These are phyloP conservation scores for Triplophysa bombifrons DNA, from an alignment of 2,797 vertebrate genomes.

Conservation along the genomic window DNA sequence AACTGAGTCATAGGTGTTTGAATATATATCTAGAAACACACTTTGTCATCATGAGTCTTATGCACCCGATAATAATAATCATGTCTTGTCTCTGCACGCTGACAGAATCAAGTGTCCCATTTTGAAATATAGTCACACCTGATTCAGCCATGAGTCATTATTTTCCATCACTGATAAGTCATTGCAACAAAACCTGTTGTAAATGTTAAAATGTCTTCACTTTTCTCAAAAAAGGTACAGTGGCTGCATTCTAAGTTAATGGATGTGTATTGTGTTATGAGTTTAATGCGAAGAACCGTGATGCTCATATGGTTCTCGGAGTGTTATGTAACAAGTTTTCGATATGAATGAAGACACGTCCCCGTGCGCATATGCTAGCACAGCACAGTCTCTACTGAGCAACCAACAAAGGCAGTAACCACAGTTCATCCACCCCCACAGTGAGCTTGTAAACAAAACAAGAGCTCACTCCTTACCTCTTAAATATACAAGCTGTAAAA, in stretches of 20 bases:
- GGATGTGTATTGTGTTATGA: neutral
- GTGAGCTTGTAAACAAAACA: conserved; percentile 77
- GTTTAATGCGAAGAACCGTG: neutral
- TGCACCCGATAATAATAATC: neutral
- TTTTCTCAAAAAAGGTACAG: conserved; percentile 21
- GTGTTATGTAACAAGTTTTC: conserved; percentile 31
- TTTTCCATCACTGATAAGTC: conserved; percentile 24
- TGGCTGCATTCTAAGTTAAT: neutral
- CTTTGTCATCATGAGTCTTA: conserved; percentile 27
- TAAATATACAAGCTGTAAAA: conserved; percentile 66
- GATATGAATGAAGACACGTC: conserved; percentile 27
- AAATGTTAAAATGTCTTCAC: conserved; percentile 12
- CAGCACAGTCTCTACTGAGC: conserved; percentile 63
- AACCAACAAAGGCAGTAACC: conserved; percentile 69
- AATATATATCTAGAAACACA: conserved; percentile 35
- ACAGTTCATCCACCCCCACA: conserved; percentile 77
- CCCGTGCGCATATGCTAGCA: conserved; percentile 56
- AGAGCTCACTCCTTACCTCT: conserved; percentile 69
- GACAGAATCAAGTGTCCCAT: conserved; percentile 27
- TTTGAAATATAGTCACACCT: conserved; percentile 27
- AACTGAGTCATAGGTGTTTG: conserved; percentile 28
- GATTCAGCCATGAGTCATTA: conserved; percentile 21
- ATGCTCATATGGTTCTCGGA: conserved; percentile 23
- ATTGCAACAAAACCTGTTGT: neutral
- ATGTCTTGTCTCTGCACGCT: conserved; percentile 5